Base-by-base conservation (phyloP, 2,888 invertebrate species). In the Sarcophaga rosellei region DNA sequence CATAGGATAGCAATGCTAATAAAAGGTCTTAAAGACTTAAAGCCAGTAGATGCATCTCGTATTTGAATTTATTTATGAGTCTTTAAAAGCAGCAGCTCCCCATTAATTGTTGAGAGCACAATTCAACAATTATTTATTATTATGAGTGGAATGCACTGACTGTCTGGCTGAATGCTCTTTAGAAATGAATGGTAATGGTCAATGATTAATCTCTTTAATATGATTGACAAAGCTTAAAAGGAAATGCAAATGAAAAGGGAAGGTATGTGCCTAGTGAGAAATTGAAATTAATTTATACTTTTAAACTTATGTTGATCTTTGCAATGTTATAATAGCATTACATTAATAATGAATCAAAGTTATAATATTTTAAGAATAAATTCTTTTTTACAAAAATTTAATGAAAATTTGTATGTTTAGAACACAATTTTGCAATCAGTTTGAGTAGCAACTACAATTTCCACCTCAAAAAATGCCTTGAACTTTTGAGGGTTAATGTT, bases 71-170 rank as follows among this genome's bases (percentile, higher is more conserved):
- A 44, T 57, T 76, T 12, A 11, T 63, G 21, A 20, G 68, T 44
- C 44, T 75, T 68, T 25, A 44, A 20, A 82, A 77, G 77, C 72
- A 53, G 1, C 53, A 15, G 12, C 53, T 53, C 5, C 77, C 21
- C 61, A 79, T 75, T 25, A 69, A 80, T 79, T 70, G 79, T 80
- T 84, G 79, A 84, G 75, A 72, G 73, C 79, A 83, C 86, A 86
- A 86, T 86, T 76, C 82, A 76, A 77, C 83, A 86, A 83, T 86
- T 86, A 86, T 80, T 72, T 76, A 83, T 63, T 75, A 86, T 74
- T 77, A 17, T 15, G 53, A 80, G 80, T 69, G 79, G 83, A 73
- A 79, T 79, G 63, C 76, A 82, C 53, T 53, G 53, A 35, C 35
- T 53, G 66, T 63, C 82, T 61, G 82, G 20, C 65, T 63, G 66